These are phyloP conservation scores for Caenorhabditis imperialis DNA, from an alignment of 2,888 invertebrate species.

Conservation along the genomic window DNA sequence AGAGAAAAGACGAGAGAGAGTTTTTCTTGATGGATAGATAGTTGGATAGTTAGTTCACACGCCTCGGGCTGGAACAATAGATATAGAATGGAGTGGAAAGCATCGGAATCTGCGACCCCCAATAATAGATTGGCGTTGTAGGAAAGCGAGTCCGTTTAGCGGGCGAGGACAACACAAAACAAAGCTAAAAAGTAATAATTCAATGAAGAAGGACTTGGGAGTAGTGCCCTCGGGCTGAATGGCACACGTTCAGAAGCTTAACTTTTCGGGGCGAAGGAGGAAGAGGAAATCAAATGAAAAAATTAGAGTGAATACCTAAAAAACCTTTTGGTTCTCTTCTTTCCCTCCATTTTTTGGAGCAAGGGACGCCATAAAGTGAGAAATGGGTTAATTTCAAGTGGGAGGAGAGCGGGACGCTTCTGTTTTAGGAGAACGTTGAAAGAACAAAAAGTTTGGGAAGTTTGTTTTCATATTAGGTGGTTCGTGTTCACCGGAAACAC, in stretches of 20 bases:
- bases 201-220: conserved; percentile 40
- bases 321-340: too few relatives aligned
- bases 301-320: too few relatives aligned
- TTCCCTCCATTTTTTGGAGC: too few relatives aligned
- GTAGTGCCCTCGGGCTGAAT: conserved; percentile 53
- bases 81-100: conserved; percentile 20
- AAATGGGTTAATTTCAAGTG: conserved; percentile 24
- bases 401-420: background rate
- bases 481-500: conserved; percentile 52
- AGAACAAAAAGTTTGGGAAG: conserved; percentile 31
- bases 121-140: conserved; percentile 35
- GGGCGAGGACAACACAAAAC: conserved; percentile 19
- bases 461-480: conserved; percentile 52
- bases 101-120: conserved; percentile 36
- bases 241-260: conserved; percentile 46
- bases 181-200: conserved; percentile 51
- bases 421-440: conserved; percentile 20
- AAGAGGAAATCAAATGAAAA: conserved; percentile 7
- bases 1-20: too few relatives aligned
- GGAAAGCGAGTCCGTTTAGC: background rate
- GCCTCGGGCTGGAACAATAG: conserved; percentile 46
- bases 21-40: too few relatives aligned
- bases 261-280: conserved; percentile 3
- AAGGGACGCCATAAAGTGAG: too few relatives aligned
- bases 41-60: conserved; percentile 44